Percentiles rank a stretch among this genome's conserved stretches.
Conservation (phyloP, 2,888 invertebrate genomes). For the Acronicta leporina region DNA sequence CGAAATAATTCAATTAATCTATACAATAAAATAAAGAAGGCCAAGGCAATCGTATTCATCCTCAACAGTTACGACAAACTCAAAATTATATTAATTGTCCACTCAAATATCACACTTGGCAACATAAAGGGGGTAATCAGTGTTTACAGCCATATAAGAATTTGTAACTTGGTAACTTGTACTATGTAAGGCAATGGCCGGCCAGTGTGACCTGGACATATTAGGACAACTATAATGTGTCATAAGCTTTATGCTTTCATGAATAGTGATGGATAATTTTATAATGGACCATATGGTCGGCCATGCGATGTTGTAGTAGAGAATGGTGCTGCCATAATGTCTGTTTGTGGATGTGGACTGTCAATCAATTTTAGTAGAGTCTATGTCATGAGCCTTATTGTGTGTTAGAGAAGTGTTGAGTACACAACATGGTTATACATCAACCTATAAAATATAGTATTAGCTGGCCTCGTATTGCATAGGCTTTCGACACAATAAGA, state of each 20-base stretch:
- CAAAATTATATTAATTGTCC: slow-evolving; percentile 52
- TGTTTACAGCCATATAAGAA: slow-evolving; percentile 64
- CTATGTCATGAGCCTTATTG: background rate
- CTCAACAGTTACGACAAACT: slow-evolving; percentile 35
- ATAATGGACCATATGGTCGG: slow-evolving; percentile 53
- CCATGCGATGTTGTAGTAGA: slow-evolving; percentile 16
- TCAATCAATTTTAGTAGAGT: too few species aligned
- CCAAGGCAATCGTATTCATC: slow-evolving; percentile 34
- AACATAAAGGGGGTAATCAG: slow-evolving; percentile 56
- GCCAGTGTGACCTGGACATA: slow-evolving; percentile 57
- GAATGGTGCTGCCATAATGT: slow-evolving; percentile 46
- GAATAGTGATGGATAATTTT: slow-evolving; percentile 43
- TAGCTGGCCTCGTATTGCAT: too few species aligned
- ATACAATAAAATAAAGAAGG: slow-evolving; percentile 18
- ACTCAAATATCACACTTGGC: slow-evolving; percentile 42
- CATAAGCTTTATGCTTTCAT: slow-evolving; percentile 55
- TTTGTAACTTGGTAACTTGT: slow-evolving; percentile 57
- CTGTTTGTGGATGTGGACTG: background rate
- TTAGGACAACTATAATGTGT: slow-evolving; percentile 58
- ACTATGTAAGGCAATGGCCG: slow-evolving; percentile 56
- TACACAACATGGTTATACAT: too few species aligned
- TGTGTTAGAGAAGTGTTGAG: too few species aligned
- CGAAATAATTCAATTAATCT: slow-evolving; percentile 21
- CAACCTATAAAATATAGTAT: too few species aligned
- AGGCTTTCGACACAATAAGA: too few species aligned